A percentile compares a stretch with the other conserved stretches of the same genome.
These are phyloP conservation scores for Catharus ustulatus DNA, from an alignment of 2,797 vertebrate species.

Conservation along the genomic window DNA sequence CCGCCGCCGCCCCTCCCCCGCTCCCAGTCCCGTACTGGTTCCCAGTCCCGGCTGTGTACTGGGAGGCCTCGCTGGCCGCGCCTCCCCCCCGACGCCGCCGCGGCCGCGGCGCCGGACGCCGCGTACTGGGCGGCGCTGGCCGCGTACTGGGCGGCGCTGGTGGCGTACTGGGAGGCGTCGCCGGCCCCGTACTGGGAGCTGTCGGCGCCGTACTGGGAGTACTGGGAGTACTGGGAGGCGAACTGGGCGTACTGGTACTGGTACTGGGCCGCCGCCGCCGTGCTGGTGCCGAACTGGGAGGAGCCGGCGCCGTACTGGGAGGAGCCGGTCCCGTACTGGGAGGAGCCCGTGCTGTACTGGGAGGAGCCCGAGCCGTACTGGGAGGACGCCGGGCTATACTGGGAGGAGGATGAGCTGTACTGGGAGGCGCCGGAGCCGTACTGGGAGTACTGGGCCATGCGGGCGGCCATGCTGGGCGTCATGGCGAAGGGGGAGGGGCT, in stretches of 20 bases:
- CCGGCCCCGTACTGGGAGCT: background rate
- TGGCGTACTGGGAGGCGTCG: background rate
- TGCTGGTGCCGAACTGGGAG: no score
- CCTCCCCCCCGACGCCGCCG: background rate
- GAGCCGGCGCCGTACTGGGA: background rate
- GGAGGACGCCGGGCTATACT: background rate
- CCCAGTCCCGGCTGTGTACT: no score
- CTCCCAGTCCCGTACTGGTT: no score
- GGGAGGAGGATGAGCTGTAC: background rate
- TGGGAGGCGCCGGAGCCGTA: background rate
- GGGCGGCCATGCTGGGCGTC: background rate
- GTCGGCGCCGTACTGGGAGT: background rate
- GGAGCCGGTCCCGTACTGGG: background rate
- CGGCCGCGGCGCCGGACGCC: no score
- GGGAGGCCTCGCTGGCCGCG: background rate
- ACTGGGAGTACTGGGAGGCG: background rate
- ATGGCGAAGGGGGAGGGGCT: background rate
- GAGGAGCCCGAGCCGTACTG: background rate
- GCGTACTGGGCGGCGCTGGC: background rate
- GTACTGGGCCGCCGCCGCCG: background rate
- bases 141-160: background rate
- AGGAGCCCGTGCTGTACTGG: background rate
- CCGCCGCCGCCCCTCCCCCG: no score
- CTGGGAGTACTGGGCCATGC: background rate
- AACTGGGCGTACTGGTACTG: background rate